Conservation (phyloP, 2,888 invertebrate genomes). For the Chloroclystis v-ata region DNA sequence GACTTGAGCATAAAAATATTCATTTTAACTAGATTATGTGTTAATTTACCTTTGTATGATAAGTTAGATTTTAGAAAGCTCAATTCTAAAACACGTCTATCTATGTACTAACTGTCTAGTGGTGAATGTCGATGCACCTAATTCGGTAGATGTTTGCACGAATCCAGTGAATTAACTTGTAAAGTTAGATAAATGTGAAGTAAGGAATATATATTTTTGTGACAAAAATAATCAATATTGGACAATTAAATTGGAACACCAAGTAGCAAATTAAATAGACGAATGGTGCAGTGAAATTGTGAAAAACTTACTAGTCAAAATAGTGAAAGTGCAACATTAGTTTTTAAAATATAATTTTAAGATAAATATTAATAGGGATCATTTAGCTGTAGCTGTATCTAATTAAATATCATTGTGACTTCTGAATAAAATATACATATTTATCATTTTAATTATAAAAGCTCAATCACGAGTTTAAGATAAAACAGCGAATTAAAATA, state of each 20-base stretch:
- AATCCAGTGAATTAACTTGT: conserved; percentile 6
- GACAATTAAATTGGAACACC: conserved; percentile 26
- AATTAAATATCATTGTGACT: not conserved
- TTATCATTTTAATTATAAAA: no score
- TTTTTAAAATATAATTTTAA: not conserved
- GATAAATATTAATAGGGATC: not conserved
- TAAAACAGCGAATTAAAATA: no score
- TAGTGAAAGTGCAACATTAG: conserved; percentile 18
- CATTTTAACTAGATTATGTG: no score
- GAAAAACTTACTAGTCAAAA: conserved; percentile 15
- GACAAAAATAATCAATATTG: conserved; percentile 27
- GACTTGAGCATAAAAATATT: no score
- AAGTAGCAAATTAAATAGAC: conserved; percentile 14
- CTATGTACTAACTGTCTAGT: conserved; percentile 13
- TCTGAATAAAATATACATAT: no score
- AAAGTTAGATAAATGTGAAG: conserved; percentile 30
- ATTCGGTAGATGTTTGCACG: conserved; percentile 20
- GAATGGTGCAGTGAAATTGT: conserved; percentile 17
- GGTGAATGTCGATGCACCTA: conserved; percentile 18
- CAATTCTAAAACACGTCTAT: conserved; percentile 16
- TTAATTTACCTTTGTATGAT: no score
- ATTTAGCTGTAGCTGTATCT: not conserved
- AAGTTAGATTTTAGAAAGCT: conserved; percentile 11
- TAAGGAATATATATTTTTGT: conserved; percentile 44
- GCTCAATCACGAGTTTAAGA: no score